These are phyloP conservation scores for Cathartes aura DNA, from an alignment of 2,113 vertebrate genomes.

Conservation along the genomic window DNA sequence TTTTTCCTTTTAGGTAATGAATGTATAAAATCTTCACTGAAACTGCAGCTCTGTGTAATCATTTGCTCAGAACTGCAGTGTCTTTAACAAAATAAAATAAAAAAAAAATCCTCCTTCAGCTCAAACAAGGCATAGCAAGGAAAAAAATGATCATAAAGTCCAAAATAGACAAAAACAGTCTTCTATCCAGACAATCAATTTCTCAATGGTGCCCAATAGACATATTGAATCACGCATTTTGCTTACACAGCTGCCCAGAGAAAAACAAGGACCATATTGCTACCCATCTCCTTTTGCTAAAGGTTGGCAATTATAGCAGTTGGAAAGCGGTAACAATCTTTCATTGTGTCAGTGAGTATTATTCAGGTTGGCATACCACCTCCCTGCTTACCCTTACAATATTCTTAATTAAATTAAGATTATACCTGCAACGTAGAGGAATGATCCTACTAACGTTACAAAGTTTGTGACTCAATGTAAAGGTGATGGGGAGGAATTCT, in stretches of 20 bases:
- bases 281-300: constrained; percentile 13
- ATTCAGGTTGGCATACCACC: not conserved
- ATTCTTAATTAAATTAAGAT: constrained; percentile 22
- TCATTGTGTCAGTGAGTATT: constrained; percentile 33
- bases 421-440: not conserved
- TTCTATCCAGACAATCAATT: not conserved
- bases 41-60: not conserved
- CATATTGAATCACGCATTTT: not conserved
- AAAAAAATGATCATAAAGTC: not conserved
- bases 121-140: not conserved
- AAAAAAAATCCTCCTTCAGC: not conserved
- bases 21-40: not conserved
- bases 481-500: not conserved
- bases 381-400: not conserved
- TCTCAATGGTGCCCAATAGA: not conserved
- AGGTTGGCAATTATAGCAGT: constrained; percentile 36
- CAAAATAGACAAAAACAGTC: not conserved
- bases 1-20: not conserved
- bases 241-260: constrained; percentile 36
- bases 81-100: not conserved
- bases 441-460: not conserved
- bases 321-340: not conserved
- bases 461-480: not conserved
- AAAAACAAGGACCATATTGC: constrained; percentile 30
- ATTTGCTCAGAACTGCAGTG: not conserved